Base-by-base conservation (phyloP, 1,140 invertebrate species). In the Bombus pyrosoma region DNA sequence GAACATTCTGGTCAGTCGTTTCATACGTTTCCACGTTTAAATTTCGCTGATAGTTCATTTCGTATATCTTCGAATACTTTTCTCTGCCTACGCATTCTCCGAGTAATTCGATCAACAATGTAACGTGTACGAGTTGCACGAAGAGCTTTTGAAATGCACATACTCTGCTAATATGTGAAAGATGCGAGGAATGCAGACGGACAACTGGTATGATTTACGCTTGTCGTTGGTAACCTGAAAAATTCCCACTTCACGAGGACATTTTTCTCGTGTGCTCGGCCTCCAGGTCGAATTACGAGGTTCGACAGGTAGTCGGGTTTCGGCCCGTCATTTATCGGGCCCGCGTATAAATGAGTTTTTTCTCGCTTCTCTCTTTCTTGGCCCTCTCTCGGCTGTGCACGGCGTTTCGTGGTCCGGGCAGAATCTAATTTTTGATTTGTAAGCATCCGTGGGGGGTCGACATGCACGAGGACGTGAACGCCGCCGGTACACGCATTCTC, bases 351-450 rank as follows among this genome's bases (percentile, higher is more conserved):
- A 92, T 86, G 78, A n/a, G 12, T 68, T 81, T 47, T 57, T 64
- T 53, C 53, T 69, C 68, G 75, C 37, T 66, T 41, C 53, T 62
- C 18, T 28, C 69, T 15, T n/a, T 28, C 57, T 59, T 62, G 59
- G 12, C 4, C 28, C 25, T 4, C 13, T 0, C 22, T 34, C 8
- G 34, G 22, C 12, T 22, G 5, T 13, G 4, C n/a, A 2, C 9
- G 25, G 53, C 15, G 34, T 75, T 71, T 64, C 83, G 76, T 69
- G 86, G 85, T 78, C 86, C 28, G 85, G 59, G 79, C 75, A 82
- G 86, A 86, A 88, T 87, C 87, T 91, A 89, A 86, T 87, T 88
- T 91, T 89, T 89, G 91, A 93, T 92, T 92, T 91, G 87, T 91
- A 91, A 82, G 69, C n/a, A 81, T 87, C 91, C 86, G 79, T 91